These are phyloP conservation scores for Rhyacichthys aspro DNA, from an alignment of 2,797 vertebrate species.

Conservation along the genomic window DNA sequence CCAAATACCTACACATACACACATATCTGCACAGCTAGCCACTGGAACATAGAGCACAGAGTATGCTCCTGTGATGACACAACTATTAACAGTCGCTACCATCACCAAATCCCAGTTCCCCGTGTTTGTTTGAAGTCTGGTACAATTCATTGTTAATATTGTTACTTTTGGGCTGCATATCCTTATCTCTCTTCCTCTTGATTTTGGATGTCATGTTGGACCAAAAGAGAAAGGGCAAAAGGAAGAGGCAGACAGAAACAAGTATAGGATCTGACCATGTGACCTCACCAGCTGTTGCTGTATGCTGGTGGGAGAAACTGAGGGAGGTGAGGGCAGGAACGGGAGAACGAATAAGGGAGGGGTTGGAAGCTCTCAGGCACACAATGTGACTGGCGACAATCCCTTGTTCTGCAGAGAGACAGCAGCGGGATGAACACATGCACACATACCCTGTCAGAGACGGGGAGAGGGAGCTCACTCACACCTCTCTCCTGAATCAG, in stretches of 20 bases:
- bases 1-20: slow-evolving; percentile 46
- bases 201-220: slow-evolving; percentile 26
- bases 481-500: slow-evolving; percentile 67
- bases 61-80: not conserved
- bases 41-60: too few species aligned
- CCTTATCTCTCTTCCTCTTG: not conserved
- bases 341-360: slow-evolving; percentile 41
- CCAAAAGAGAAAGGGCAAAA: slow-evolving; percentile 21
- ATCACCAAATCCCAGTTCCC: slow-evolving; percentile 36
- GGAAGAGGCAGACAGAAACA: slow-evolving; percentile 32
- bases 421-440: slow-evolving; percentile 49
- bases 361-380: slow-evolving; percentile 36
- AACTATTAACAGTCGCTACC: slow-evolving; percentile 10
- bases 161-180: not conserved
- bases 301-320: slow-evolving; percentile 53
- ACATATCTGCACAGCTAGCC: slow-evolving; percentile 5
- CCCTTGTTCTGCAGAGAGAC: slow-evolving; percentile 62
- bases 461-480: slow-evolving; percentile 50
- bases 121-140: not conserved
- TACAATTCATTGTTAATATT: too few species aligned
- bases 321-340: slow-evolving; percentile 43
- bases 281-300: slow-evolving; percentile 76
- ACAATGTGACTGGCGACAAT: slow-evolving; percentile 74
- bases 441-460: slow-evolving; percentile 39
- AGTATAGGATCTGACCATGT: slow-evolving; percentile 65